These are phyloP conservation scores for Sesia bembeciformis DNA, from an alignment of 2,888 invertebrate species.

Conservation along the genomic window DNA sequence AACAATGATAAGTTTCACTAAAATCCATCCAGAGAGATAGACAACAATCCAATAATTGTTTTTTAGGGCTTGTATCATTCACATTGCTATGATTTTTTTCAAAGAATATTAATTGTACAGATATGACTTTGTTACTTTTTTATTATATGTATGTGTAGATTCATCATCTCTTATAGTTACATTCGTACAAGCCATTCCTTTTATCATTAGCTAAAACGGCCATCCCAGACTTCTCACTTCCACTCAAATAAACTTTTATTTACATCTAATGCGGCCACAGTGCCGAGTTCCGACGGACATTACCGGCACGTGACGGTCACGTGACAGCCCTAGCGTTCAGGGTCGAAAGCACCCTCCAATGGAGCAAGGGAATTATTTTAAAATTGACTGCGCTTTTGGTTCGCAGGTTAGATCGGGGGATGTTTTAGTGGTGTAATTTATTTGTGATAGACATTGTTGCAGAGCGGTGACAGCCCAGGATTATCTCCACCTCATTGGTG, in stretches of 20 bases:
- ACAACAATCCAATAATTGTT: no score
- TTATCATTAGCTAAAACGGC: background rate
- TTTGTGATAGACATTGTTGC: background rate
- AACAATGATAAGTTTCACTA: no score
- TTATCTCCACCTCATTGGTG: background rate
- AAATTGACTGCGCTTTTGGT: conserved; percentile 15
- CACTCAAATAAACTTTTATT: conserved; percentile 38
- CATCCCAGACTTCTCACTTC: conserved; percentile 27
- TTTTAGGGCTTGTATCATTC: no score
- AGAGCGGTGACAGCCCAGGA: no score
- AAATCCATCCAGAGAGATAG: no score
- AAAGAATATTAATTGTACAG: no score
- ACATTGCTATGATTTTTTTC: no score
- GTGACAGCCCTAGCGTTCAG: conserved; percentile 33
- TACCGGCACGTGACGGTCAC: conserved; percentile 29
- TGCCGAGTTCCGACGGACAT: conserved; percentile 38
- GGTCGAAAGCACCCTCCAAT: conserved; percentile 37
- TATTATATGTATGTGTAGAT: no score
- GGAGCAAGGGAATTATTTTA: conserved; percentile 26
- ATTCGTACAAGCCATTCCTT: no score
- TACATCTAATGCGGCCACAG: conserved; percentile 32
- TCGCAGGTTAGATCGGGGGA: background rate
- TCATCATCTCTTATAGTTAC: no score
- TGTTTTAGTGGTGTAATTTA: background rate
- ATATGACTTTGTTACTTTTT: no score